Evolutionary conservation across 2,888 invertebrate species (phyloP), one percentile per base, ranked within the genome.

Genomic region (Tortrix viridana): DNA sequence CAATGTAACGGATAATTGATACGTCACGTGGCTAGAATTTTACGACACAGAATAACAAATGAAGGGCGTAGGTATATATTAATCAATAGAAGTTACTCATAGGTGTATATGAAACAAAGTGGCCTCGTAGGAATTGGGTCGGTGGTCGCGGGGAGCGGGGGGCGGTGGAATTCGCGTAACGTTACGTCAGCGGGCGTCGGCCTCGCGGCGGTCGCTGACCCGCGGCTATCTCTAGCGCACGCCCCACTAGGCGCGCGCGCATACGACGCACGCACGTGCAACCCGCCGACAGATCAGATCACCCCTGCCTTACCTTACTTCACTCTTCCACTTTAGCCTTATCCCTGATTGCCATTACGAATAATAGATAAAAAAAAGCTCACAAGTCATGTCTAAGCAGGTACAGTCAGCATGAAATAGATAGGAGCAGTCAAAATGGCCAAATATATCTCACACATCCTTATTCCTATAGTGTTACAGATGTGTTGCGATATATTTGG

Each of bases 131-230:
- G 90, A 92, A 92, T 90, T 91, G 77, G 91, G 91, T 90, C 91
- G 90, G 73, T 76, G 81, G 76, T 81, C 74, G 73, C 74, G 72
- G 73, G 72, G 65, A 53, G 64, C 74, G 75, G 75, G 79, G 75
- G 75, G 71, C 77, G 79, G 82, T 79, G 88, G 89, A 88, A 89
- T 90, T 88, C 89, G 90, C 91, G 86, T 89, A 89, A 89, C 84
- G 86, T 92, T 92, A 91, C 91, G 92, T 92, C 91, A 92, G 89
- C 86, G 91, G 87, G 79, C 90, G 83, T 85, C 86, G 89, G 86
- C 91, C 91, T 85, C 88, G 83, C 84, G 74, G 69, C 88, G 92
- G 90, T 86, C 90, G 81, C 81, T 84, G 89, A 91, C 91, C 92
- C 77, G 82, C 82, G 80, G 85, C 89, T 89, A 89, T 89, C 89